phyloP scores from a whole-genome alignment of 2,113 vertebrate species.

The Haliaeetus leucogaster region DNA sequence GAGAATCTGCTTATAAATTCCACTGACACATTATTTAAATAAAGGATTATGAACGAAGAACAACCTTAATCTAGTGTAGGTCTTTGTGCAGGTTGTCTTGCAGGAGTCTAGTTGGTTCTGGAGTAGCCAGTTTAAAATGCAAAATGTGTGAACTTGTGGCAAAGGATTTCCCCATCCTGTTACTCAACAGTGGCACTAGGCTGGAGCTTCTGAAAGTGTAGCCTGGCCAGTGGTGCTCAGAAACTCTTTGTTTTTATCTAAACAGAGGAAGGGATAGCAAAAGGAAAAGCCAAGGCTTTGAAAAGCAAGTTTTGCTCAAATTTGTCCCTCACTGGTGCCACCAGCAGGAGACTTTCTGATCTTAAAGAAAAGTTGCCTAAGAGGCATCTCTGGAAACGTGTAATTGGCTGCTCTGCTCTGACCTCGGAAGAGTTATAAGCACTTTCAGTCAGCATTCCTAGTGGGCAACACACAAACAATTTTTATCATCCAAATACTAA shows the following conservation, averaged over 20 bases:
- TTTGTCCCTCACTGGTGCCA: slow-evolving; percentile 25
- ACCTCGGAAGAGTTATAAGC: not conserved
- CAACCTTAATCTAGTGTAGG: not conserved
- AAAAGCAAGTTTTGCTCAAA: not conserved
- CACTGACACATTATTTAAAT: not conserved
- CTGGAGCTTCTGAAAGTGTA: not conserved
- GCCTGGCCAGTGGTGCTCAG: not conserved
- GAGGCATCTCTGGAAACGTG: not conserved
- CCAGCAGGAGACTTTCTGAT: not conserved
- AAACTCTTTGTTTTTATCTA: not conserved
- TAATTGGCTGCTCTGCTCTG: not conserved
- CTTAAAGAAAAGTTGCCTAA: not conserved
- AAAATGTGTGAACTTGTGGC: not conserved
- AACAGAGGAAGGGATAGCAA: not conserved
- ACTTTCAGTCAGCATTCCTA: not conserved
- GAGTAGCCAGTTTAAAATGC: not conserved
- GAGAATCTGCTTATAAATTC: not conserved
- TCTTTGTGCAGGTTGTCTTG: not conserved
- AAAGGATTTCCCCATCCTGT: not conserved
- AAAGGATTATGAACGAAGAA: not conserved
- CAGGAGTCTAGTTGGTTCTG: not conserved
- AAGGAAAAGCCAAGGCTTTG: not conserved
- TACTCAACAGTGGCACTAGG: not conserved
- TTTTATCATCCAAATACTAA: not conserved
- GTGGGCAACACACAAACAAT: not conserved